Percentiles rank a stretch among this genome's conserved stretches.
Evolutionary conservation across 1,140 invertebrate species (phyloP).

Genomic region (Caerostris darwini): DNA sequence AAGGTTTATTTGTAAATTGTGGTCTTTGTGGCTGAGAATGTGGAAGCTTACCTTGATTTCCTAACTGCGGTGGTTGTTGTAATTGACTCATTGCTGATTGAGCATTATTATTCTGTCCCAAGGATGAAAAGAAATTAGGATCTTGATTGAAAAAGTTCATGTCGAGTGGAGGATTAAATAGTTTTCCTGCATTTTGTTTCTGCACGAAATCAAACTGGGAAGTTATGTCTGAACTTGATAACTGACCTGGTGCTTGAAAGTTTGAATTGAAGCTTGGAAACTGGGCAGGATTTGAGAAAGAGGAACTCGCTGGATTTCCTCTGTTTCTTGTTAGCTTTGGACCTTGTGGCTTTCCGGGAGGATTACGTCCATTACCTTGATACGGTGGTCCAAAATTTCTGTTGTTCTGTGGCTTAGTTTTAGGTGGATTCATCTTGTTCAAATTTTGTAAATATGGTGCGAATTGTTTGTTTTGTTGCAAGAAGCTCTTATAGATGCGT

Average conservation of each 20-base stretch:
- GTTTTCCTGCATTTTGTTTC: conserved; percentile 21
- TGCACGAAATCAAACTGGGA: conserved; percentile 17
- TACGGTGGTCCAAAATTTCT: not conserved
- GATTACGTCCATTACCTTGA: not conserved
- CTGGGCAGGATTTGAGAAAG: not conserved
- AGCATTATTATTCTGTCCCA: conserved; percentile 45
- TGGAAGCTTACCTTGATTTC: not conserved
- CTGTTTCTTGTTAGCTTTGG: conserved; percentile 41
- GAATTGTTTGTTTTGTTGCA: conserved; percentile 61
- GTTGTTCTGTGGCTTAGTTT: not conserved
- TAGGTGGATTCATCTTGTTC: conserved; percentile 11
- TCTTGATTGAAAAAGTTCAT: conserved; percentile 49
- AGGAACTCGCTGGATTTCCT: conserved; percentile 25
- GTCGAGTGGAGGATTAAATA: not conserved
- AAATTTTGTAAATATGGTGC: not conserved
- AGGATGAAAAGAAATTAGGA: conserved; percentile 20
- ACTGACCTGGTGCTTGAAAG: not conserved
- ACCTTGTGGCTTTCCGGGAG: not conserved
- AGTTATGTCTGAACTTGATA: not conserved
- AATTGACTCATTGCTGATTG: conserved; percentile 27
- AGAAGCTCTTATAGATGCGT: conserved; percentile 59
- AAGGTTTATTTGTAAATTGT: not conserved
- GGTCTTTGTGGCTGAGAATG: not conserved
- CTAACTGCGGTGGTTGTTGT: conserved; percentile 20
- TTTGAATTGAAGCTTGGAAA: not conserved